Conservation (phyloP, 1,140 invertebrate species). For the Anoplophora glabripennis region DNA sequence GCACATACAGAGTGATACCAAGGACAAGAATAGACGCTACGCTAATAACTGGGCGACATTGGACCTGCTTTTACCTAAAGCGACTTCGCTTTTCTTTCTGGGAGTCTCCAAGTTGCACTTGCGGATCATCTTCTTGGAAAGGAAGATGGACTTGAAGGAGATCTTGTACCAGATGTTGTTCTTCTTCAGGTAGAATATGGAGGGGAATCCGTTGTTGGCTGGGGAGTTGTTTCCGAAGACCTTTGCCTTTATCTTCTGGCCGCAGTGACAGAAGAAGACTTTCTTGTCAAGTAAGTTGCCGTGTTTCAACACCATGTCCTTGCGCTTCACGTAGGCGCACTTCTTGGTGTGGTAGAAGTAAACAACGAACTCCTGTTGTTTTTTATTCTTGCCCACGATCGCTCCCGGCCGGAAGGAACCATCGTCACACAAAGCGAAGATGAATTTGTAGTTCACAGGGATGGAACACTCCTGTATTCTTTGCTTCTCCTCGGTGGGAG, state of each 20-base stretch:
- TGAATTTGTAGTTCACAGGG: slow-evolving; percentile 21
- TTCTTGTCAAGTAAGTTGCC: slow-evolving; percentile 23
- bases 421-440: slow-evolving; percentile 25
- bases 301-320: slow-evolving; percentile 25
- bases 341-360: slow-evolving; percentile 26
- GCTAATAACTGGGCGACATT: no score
- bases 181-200: slow-evolving; percentile 23
- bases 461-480: slow-evolving; percentile 19
- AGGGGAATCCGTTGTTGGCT: slow-evolving; percentile 26
- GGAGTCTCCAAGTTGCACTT: slow-evolving; percentile 8
- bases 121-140: slow-evolving; percentile 22
- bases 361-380: slow-evolving; percentile 20
- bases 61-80: no score
- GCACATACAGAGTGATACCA: no score
- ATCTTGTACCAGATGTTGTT: slow-evolving; percentile 22
- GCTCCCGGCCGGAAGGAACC: slow-evolving; percentile 19
- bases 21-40: no score
- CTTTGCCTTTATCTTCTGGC: slow-evolving; percentile 8
- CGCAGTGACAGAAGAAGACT: slow-evolving; percentile 20
- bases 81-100: not conserved
- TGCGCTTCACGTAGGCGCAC: slow-evolving; percentile 21
- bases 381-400: slow-evolving; percentile 21
- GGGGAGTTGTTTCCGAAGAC: slow-evolving; percentile 30
- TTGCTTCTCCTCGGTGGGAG: slow-evolving; percentile 7
- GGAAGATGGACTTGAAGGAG: slow-evolving; percentile 23